Evolutionary conservation across 1,140 invertebrate genomes (phyloP).

Genomic region (Camponotus pennsylvanicus): DNA sequence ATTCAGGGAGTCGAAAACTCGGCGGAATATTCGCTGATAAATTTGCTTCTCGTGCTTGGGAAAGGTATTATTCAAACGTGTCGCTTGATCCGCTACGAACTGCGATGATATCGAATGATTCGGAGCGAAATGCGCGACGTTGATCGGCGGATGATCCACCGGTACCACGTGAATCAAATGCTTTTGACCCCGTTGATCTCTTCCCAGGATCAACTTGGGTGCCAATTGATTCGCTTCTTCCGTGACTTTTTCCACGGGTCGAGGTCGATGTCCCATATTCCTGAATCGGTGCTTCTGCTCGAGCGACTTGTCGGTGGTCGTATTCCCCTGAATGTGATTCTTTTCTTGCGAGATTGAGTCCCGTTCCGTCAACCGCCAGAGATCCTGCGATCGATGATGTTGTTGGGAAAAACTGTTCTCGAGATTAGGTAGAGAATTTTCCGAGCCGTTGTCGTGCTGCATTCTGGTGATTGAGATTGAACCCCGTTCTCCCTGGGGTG

Average conservation of each 20-base stretch:
- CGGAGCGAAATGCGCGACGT: background rate
- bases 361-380: constrained; percentile 20
- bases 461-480: background rate
- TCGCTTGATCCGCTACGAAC: background rate
- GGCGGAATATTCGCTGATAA: constrained; percentile 67
- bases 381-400: background rate
- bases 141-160: constrained; percentile 26
- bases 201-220: constrained; percentile 73
- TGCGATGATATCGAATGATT: background rate
- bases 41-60: constrained; percentile 31
- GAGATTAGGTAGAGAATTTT: background rate
- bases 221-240: constrained; percentile 17
- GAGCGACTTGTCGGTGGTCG: background rate
- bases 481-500: constrained; percentile 19
- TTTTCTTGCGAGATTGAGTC: constrained; percentile 2
- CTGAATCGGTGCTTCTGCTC: background rate
- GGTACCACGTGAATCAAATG: constrained; percentile 76
- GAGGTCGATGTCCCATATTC: background rate
- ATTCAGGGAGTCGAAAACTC: constrained; percentile 71
- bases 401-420: constrained; percentile 16
- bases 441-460: background rate
- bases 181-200: constrained; percentile 73
- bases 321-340: background rate
- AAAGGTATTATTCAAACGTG: constrained; percentile 20
- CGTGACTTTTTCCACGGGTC: background rate